These are phyloP conservation scores for Rhinatrema bivittatum DNA, from an alignment of 2,797 vertebrate genomes.

Conservation along the genomic window DNA sequence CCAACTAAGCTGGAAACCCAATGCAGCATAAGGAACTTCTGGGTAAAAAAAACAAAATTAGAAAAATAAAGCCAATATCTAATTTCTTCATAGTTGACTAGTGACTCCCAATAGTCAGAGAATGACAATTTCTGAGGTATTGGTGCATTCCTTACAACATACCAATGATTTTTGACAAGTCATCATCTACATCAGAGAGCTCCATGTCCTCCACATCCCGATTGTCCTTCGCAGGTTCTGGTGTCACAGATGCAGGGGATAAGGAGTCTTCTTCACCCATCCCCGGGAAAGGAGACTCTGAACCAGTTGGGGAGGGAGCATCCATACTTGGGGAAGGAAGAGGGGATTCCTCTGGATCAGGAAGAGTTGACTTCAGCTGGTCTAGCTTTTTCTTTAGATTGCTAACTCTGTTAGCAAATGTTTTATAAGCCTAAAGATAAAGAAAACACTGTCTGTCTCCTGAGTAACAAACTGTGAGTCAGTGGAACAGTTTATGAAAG, in stretches of 20 bases:
- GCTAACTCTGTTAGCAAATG: conserved; percentile 87
- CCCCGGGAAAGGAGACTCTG: conserved; percentile 83
- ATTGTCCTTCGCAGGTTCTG: conserved; percentile 67
- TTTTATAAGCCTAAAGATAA: conserved; percentile 79
- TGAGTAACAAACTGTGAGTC: no score
- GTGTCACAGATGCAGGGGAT: conserved; percentile 26
- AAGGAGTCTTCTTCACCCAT: conserved; percentile 51
- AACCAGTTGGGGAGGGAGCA: conserved; percentile 87
- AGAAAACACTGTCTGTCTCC: not conserved
- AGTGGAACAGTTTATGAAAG: no score
- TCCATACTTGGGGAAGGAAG: conserved; percentile 89
- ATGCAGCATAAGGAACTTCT: no score
- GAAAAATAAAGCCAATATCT: no score
- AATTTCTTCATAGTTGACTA: no score
- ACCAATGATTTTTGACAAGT: conserved; percentile 70
- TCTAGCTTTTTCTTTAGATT: conserved; percentile 93
- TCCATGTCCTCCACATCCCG: conserved; percentile 89
- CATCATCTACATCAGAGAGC: conserved; percentile 81
- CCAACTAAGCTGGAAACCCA: no score
- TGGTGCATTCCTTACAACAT: no score
- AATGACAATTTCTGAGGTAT: no score
- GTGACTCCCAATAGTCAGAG: no score
- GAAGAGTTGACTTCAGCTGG: conserved; percentile 80
- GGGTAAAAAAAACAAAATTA: no score
- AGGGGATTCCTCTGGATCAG: conserved; percentile 85